A percentile compares a stretch with the other conserved stretches of the same genome.
phyloP scores from a whole-genome alignment of 2,888 invertebrate species.

The Formica aserva region DNA sequence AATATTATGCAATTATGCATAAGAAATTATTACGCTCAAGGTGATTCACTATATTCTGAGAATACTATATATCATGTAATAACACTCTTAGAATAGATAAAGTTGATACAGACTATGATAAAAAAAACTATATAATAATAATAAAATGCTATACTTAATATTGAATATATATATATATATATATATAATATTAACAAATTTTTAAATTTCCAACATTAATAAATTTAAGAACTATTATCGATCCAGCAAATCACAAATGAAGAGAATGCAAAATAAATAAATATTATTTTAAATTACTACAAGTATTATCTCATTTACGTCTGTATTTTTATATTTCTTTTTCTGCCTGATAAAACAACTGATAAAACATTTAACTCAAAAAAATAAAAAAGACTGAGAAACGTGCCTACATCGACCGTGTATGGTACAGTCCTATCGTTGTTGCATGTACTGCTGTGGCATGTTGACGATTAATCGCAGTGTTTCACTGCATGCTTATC shows the following conservation, averaged over 20 bases:
- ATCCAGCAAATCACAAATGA: not conserved
- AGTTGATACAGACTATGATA: not conserved
- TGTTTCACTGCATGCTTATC: slow-evolving; percentile 24
- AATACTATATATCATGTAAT: not conserved
- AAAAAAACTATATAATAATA: not conserved
- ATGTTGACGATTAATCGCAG: slow-evolving; percentile 27
- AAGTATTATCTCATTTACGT: not conserved
- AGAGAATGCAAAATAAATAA: not conserved
- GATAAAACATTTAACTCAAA: not conserved
- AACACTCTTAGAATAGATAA: not conserved
- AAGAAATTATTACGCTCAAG: not conserved
- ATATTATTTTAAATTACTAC: not conserved
- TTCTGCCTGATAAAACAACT: not conserved
- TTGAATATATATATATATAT: not conserved
- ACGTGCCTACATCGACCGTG: not conserved
- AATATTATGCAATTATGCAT: not conserved
- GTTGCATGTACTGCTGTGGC: slow-evolving; percentile 11
- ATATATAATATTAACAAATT: too few relatives aligned
- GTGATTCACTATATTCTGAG: not conserved
- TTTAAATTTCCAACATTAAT: too few relatives aligned
- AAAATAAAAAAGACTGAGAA: not conserved
- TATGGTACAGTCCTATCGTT: not conserved
- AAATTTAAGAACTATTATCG: not conserved
- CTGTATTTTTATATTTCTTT: not conserved
- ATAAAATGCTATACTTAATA: not conserved